phyloP scores from a whole-genome alignment of 2,797 vertebrate species.

The Astyanax mexicanus region DNA sequence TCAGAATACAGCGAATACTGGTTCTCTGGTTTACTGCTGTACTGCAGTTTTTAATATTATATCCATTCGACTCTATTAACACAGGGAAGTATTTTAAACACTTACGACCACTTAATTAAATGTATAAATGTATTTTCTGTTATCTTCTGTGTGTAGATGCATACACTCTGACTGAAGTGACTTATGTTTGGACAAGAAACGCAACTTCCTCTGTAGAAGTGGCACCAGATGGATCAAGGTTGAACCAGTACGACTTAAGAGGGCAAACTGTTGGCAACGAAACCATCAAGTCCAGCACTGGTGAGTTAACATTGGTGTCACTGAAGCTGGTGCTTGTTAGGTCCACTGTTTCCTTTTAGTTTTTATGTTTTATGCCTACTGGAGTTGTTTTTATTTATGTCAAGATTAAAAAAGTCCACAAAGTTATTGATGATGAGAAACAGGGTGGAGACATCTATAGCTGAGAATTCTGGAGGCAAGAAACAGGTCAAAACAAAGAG shows the following conservation, averaged over 20 bases:
- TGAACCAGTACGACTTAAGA: constrained; percentile 94
- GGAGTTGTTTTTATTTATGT: no score
- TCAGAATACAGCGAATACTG: no score
- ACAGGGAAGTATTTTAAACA: no score
- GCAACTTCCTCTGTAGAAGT: constrained; percentile 92
- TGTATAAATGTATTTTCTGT: neutral
- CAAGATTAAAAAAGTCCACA: no score
- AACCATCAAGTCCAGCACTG: constrained; percentile 94
- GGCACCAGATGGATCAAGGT: constrained; percentile 89
- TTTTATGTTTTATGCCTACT: neutral
- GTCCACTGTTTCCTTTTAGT: neutral
- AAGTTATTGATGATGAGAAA: no score
- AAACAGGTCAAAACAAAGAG: no score
- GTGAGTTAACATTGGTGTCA: constrained; percentile 71
- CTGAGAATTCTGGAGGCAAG: no score
- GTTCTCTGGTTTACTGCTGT: no score
- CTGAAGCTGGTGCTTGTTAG: constrained; percentile 1
- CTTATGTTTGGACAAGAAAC: constrained; percentile 92
- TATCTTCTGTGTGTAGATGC: constrained; percentile 80
- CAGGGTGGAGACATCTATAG: no score
- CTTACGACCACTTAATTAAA: neutral
- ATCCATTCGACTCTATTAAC: no score
- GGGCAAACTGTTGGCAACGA: constrained; percentile 92
- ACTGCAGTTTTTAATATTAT: no score
- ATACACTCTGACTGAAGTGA: constrained; percentile 93